These are phyloP conservation scores for Deilephila elpenor DNA, from an alignment of 2,888 invertebrate species.

Conservation along the genomic window DNA sequence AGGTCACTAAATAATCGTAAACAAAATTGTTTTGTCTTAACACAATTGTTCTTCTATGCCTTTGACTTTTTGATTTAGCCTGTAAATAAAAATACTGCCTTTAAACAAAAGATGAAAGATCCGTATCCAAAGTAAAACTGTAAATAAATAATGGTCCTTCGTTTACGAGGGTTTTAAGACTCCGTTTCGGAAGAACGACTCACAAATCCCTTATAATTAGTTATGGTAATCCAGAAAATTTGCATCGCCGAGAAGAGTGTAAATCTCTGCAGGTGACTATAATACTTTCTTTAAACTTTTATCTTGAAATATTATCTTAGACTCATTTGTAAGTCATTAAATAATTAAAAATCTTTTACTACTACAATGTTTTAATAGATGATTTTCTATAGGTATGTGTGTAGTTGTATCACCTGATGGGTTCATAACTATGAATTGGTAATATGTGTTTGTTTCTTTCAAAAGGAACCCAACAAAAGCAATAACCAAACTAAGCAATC, in stretches of 20 bases:
- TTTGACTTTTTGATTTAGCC: background rate
- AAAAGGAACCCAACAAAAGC: too few relatives aligned
- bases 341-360: too few relatives aligned
- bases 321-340: too few relatives aligned
- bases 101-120: conserved; percentile 1
- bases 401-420: too few relatives aligned
- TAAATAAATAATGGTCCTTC: conserved; percentile 24
- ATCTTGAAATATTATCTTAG: too few relatives aligned
- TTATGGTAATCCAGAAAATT: conserved; percentile 38
- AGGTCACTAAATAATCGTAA: background rate
- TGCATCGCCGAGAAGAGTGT: conserved; percentile 24
- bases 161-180: conserved; percentile 32
- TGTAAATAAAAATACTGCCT: background rate
- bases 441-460: too few relatives aligned
- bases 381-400: too few relatives aligned
- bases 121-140: background rate
- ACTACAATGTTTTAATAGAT: too few relatives aligned
- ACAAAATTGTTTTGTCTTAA: background rate
- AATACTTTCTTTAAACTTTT: conserved; percentile 3
- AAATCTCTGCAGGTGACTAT: conserved; percentile 20
- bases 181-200: conserved; percentile 31
- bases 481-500: too few relatives aligned
- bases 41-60: background rate
- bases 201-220: conserved; percentile 36
- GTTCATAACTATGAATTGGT: too few relatives aligned